These are phyloP conservation scores for Cavia aperea DNA, from an alignment of 2,113 vertebrate genomes.

Conservation along the genomic window DNA sequence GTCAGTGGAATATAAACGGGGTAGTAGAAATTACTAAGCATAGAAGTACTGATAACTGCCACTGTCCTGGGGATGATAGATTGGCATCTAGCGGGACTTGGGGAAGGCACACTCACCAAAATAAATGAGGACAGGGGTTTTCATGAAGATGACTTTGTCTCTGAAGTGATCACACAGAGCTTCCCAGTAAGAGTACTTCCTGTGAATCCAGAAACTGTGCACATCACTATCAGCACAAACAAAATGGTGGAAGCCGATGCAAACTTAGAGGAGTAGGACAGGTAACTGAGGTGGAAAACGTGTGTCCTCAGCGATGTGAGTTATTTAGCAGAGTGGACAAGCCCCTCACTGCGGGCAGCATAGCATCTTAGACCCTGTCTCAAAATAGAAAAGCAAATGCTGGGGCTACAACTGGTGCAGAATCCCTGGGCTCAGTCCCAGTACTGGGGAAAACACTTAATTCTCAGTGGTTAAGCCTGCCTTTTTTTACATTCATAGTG, in stretches of 20 bases:
- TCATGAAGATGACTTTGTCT: neutral
- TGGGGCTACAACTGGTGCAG: neutral
- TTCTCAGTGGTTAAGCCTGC: neutral
- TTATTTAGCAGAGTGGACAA: neutral
- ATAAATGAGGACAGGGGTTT: neutral
- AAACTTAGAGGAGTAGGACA: neutral
- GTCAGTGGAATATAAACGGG: neutral
- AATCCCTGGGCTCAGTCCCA: neutral
- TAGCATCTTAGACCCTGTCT: neutral
- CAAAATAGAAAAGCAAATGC: neutral
- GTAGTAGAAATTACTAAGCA: neutral
- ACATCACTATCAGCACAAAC: neutral
- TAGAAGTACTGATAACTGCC: neutral
- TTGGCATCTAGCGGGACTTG: neutral
- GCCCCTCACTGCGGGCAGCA: neutral
- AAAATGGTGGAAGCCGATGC: neutral
- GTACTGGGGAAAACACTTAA: neutral
- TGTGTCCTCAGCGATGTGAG: neutral
- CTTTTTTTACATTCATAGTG: slow-evolving; percentile 12
- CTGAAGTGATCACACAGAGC: neutral
- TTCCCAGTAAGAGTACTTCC: neutral
- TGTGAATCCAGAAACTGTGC: neutral
- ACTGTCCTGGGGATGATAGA: neutral
- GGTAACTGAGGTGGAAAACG: neutral
- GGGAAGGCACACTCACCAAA: neutral